Percentiles rank a stretch among this genome's conserved stretches.
Conservation (phyloP, 2,797 vertebrate genomes). For the Myotis planiceps region DNA sequence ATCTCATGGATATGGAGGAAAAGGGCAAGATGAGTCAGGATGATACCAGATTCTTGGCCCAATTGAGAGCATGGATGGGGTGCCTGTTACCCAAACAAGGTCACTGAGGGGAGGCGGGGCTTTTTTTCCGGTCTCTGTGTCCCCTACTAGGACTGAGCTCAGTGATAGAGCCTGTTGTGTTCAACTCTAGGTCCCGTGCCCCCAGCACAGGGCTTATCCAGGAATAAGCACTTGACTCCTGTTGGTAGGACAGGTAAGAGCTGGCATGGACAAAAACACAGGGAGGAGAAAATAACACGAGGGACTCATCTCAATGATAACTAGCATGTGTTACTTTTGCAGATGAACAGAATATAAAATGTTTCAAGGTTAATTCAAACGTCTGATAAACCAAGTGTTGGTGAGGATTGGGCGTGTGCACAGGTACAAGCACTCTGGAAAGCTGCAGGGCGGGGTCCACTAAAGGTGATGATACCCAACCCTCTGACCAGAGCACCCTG, state of each 20-base stretch:
- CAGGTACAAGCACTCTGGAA: background rate
- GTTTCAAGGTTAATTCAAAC: background rate
- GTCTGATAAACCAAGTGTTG: background rate
- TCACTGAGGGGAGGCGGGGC: background rate
- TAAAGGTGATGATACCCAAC: background rate
- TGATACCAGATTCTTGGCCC: background rate
- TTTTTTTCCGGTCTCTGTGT: background rate
- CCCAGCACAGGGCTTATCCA: background rate
- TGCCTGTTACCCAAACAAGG: accelerated
- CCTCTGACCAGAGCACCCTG: accelerated
- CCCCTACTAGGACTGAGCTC: too few species aligned
- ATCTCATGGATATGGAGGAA: accelerated
- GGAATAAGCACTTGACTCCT: background rate
- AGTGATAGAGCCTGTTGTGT: background rate
- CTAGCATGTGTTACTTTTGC: background rate
- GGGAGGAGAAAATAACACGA: background rate
- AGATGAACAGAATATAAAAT: background rate
- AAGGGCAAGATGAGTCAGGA: background rate
- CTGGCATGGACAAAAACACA: accelerated
- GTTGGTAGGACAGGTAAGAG: background rate
- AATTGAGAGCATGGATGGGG: background rate
- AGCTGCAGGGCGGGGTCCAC: accelerated
- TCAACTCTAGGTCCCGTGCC: background rate
- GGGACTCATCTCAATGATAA: background rate
- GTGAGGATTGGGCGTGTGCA: accelerated